Evolutionary conservation across 2,888 invertebrate species (phyloP).

Genomic region (Melinopterus prodromus): DNA sequence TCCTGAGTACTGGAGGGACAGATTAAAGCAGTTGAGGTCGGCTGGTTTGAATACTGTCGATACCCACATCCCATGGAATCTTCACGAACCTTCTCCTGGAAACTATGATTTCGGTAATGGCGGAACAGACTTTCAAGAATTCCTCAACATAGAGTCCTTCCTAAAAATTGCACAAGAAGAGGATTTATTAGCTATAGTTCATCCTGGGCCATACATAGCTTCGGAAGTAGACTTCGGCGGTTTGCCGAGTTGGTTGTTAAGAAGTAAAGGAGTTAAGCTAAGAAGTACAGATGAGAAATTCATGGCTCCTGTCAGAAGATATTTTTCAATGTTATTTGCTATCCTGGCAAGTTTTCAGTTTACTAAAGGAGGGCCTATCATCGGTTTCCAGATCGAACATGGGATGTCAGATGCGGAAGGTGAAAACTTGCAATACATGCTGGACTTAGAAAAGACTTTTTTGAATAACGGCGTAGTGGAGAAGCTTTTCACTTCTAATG

Average conservation of each 20-base stretch:
- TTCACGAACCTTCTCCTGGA: constrained; percentile 81
- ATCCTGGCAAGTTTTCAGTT: constrained; percentile 62
- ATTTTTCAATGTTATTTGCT: constrained; percentile 62
- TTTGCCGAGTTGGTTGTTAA: constrained; percentile 43
- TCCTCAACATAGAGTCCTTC: constrained; percentile 69
- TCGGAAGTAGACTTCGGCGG: constrained; percentile 79
- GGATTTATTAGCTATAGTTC: constrained; percentile 78
- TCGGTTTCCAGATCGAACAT: constrained; percentile 87
- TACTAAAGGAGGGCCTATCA: constrained; percentile 82
- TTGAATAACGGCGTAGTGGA: constrained; percentile 57
- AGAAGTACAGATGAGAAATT: constrained; percentile 52
- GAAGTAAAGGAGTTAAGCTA: constrained; percentile 60
- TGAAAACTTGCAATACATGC: constrained; percentile 54
- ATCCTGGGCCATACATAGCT: constrained; percentile 91
- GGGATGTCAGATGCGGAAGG: constrained; percentile 32
- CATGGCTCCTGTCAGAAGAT: constrained; percentile 61
- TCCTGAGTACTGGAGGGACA: constrained; percentile 79
- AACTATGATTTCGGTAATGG: constrained; percentile 60
- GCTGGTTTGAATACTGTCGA: constrained; percentile 89
- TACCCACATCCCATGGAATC: constrained; percentile 88
- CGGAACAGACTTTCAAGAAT: constrained; percentile 71
- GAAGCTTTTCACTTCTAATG: constrained; percentile 64
- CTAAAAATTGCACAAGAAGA: constrained; percentile 76
- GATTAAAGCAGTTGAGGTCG: constrained; percentile 77
- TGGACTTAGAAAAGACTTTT: constrained; percentile 13